Evolutionary conservation across 2,888 invertebrate species (phyloP).

Genomic region (Luffia ferchaultella): DNA sequence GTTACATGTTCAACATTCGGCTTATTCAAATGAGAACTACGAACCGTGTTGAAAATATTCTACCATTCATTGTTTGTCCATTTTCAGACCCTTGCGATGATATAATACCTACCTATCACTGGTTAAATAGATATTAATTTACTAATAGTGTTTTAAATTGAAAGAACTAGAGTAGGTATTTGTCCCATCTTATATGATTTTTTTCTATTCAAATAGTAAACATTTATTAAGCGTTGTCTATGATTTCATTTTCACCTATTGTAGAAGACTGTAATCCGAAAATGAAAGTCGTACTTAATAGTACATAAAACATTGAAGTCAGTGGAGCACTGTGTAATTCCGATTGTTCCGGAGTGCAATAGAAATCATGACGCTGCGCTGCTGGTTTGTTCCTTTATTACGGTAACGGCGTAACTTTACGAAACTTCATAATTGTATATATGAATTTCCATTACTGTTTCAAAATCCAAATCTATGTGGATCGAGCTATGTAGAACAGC

Average conservation of each 20-base stretch:
- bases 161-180: no score
- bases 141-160: no score
- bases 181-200: no score
- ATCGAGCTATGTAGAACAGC: neutral
- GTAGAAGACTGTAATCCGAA: slow-evolving; percentile 33
- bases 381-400: no score
- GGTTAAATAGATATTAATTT: no score
- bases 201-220: no score
- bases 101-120: no score
- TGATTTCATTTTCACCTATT: slow-evolving; percentile 22
- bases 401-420: slow-evolving; percentile 3
- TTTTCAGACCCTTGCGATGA: neutral
- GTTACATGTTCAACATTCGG: slow-evolving; percentile 58
- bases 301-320: slow-evolving; percentile 48
- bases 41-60: neutral
- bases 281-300: slow-evolving; percentile 43
- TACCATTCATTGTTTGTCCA: neutral
- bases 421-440: neutral
- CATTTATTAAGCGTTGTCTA: no score
- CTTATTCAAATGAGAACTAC: slow-evolving; percentile 48
- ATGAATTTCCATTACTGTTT: neutral
- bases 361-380: no score
- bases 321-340: slow-evolving; percentile 50
- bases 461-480: neutral
- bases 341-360: slow-evolving; percentile 42